Conservation (phyloP, 2,113 vertebrate species). For the Myotis lucifugus region DNA sequence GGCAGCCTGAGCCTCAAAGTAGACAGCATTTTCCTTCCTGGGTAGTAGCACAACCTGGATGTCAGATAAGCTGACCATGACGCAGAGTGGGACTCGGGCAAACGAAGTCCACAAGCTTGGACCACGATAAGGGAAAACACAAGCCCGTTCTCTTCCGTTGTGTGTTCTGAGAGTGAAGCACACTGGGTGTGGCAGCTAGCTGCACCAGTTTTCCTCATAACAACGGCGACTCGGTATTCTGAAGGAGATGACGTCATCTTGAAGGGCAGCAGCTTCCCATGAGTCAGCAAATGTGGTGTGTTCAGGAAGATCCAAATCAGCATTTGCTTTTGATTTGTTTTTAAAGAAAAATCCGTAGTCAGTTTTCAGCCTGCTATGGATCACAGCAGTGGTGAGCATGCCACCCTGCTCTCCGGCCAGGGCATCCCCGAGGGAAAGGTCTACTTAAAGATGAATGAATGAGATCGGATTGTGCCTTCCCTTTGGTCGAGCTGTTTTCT, state of each 20-base stretch:
- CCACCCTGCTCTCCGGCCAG: not conserved
- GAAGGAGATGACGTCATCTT: not conserved
- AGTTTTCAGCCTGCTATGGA: not conserved
- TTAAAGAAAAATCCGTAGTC: not conserved
- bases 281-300: not conserved
- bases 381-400: not conserved
- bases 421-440: not conserved
- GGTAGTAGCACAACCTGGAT: not conserved
- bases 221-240: rapidly evolving
- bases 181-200: not conserved
- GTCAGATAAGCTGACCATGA: not conserved
- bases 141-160: not conserved
- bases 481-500: constrained; percentile 80
- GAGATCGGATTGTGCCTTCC: constrained; percentile 54
- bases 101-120: not conserved
- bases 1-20: not conserved
- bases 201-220: not conserved
- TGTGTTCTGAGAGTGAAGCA: not conserved
- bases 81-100: not conserved
- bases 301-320: not conserved
- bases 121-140: not conserved
- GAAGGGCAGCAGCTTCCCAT: not conserved
- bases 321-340: constrained; percentile 31
- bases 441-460: constrained; percentile 70
- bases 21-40: not conserved